Conservation (phyloP, 2,797 vertebrate genomes). For the Clamator glandarius region DNA sequence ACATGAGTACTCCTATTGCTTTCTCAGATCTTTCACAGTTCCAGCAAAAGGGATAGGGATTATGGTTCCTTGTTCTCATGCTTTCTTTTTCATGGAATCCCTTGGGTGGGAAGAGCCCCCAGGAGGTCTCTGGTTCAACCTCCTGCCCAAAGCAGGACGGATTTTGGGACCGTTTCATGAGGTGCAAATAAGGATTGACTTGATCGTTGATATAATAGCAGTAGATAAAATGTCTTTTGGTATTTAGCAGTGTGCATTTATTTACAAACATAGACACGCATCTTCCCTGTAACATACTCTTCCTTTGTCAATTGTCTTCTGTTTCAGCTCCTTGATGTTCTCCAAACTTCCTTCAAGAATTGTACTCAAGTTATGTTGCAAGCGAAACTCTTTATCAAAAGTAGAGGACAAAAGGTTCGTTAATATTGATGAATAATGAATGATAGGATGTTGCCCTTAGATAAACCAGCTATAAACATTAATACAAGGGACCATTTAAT, state of each 20-base stretch:
- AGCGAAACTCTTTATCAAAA: not conserved
- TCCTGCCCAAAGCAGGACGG: not conserved
- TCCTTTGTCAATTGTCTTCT: not conserved
- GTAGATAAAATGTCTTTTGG: not conserved
- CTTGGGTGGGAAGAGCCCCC: not conserved
- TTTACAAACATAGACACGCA: not conserved
- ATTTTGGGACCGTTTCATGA: not conserved
- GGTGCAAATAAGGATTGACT: not conserved
- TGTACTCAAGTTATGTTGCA: not conserved
- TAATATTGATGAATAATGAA: slow-evolving; percentile 29
- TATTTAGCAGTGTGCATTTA: not conserved
- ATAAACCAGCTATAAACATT: slow-evolving; percentile 12
- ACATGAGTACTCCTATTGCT: not conserved
- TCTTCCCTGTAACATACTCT: not conserved
- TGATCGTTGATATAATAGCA: not conserved
- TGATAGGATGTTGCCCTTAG: not conserved
- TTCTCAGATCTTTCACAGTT: not conserved
- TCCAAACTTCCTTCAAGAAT: not conserved
- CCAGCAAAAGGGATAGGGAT: not conserved
- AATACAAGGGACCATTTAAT: slow-evolving; percentile 31
- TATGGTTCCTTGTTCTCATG: not conserved
- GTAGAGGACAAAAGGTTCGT: not conserved
- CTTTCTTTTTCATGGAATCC: not conserved
- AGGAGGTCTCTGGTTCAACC: not conserved
- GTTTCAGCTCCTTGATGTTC: not conserved